Evolutionary conservation across 2,888 invertebrate species (phyloP).

Genomic region (Athrips mouffetella): DNA sequence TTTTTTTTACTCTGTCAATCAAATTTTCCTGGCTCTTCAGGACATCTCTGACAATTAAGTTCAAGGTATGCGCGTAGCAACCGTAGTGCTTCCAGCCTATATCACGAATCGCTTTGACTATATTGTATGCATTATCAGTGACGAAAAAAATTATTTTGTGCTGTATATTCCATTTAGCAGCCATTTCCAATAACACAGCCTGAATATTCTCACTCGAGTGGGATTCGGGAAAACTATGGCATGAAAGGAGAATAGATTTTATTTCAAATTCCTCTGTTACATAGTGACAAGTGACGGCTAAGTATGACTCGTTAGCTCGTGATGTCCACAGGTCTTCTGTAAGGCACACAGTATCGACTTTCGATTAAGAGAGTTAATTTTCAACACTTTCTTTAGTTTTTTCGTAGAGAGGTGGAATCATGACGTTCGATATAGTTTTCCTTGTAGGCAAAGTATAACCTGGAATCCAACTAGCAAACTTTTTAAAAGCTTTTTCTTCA

Average conservation of each 20-base stretch:
- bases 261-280: slow-evolving; percentile 24
- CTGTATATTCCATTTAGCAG: slow-evolving; percentile 16
- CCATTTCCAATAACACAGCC: slow-evolving; percentile 20
- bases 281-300: slow-evolving; percentile 32
- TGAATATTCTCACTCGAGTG: slow-evolving; percentile 30
- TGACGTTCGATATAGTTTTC: slow-evolving; percentile 15
- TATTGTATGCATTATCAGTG: slow-evolving; percentile 28
- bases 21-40: slow-evolving; percentile 1
- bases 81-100: slow-evolving; percentile 25
- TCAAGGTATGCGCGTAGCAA: slow-evolving; percentile 17
- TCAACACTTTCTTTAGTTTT: background rate
- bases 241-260: slow-evolving; percentile 28
- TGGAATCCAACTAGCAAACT: slow-evolving; percentile 18
- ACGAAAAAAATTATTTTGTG: slow-evolving; percentile 26
- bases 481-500: slow-evolving; percentile 20
- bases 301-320: slow-evolving; percentile 22
- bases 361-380: background rate
- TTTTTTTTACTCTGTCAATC: slow-evolving; percentile 18
- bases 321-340: slow-evolving; percentile 35
- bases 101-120: slow-evolving; percentile 23
- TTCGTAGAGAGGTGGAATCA: background rate
- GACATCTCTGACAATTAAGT: slow-evolving; percentile 22
- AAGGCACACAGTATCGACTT: slow-evolving; percentile 21
- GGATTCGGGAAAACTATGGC: slow-evolving; percentile 23
- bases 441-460: slow-evolving; percentile 18